Evolutionary conservation across 2,113 vertebrate genomes (phyloP), one percentile per base, ranked within the genome.

Genomic region (Coptodon rendalli): DNA sequence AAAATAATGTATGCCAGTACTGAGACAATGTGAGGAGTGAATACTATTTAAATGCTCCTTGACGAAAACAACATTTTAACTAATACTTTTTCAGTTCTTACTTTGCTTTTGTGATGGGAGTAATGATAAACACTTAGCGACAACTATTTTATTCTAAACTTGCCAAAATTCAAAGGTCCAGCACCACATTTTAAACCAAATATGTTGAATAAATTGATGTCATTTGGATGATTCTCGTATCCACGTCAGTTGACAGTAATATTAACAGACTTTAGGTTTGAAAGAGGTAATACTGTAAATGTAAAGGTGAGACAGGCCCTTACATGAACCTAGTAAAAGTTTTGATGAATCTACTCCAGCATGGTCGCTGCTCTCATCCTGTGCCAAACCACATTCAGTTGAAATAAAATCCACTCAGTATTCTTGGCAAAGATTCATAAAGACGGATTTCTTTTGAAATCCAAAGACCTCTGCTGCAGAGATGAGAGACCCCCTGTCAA

Each of bases 401-500:
- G 68, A 53, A 54, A 59, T 85, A 45, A 91, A 92, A 66, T 68
- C 48, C 76, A 59, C 48, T 87, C 66, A 24, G 3, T 54, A 66
- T 84, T 52, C 57, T 66, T 91, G 92, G 88, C 86, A 87, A 80
- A 82, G 43, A 81, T 88, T 92, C 84, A 80, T 91, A 81, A 87
- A 92, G 82, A 24, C n/a, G 11, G 50, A 86, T 91, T 92, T 83
- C 78, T 83, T 82, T 89, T 86, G 84, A 89, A 93, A 89, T 89
- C 81, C 56, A 86, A 84, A 89, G 85, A 63, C 71, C 80, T 86
- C 57, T 79, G 79, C 68, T 38, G 38, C 22, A 9, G 59, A 85
- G 88, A 93, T 89, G 85, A 92, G 81, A 94, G 78, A 83, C 81
- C 68, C 82, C 82, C 84, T 84, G 86, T 84, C 89, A 86, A 86